These are phyloP conservation scores for Tetraneura akinire DNA, from an alignment of 1,140 invertebrate species.

Conservation along the genomic window DNA sequence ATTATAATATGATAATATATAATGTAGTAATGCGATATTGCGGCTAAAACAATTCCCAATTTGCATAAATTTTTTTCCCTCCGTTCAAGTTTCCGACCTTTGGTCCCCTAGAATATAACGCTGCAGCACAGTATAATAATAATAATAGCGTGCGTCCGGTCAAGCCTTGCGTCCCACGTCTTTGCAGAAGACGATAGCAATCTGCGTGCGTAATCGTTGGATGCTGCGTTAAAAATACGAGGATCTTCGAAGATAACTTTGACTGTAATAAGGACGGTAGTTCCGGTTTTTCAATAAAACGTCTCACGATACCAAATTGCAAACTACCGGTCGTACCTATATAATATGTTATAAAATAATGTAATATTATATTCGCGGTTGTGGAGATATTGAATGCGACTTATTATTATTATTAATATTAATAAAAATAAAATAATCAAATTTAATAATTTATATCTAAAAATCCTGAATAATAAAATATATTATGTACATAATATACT, in stretches of 20 bases:
- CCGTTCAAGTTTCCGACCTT: conserved; percentile 24
- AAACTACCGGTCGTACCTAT: too few relatives aligned
- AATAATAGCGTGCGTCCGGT: background rate
- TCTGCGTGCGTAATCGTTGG: conserved; percentile 16
- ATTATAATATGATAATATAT: too few relatives aligned
- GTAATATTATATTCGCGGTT: too few relatives aligned
- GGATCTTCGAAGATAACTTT: conserved; percentile 1
- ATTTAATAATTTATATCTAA: too few relatives aligned
- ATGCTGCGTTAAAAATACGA: background rate
- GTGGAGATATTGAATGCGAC: too few relatives aligned
- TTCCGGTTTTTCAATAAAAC: conserved; percentile 13
- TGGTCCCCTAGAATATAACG: background rate
- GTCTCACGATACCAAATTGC: too few relatives aligned
- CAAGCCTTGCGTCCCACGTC: conserved; percentile 1
- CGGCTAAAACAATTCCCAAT: background rate
- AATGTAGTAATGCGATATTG: conserved; percentile 18
- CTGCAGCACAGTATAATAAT: background rate
- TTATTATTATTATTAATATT: too few relatives aligned
- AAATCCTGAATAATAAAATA: too few relatives aligned
- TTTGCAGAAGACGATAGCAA: background rate
- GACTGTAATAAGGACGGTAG: background rate
- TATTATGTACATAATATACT: too few relatives aligned
- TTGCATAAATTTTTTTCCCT: conserved; percentile 8
- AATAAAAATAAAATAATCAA: too few relatives aligned
- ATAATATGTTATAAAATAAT: too few relatives aligned